Evolutionary conservation across 2,888 invertebrate genomes (phyloP).

Genomic region (Microdon myrmicae): DNA sequence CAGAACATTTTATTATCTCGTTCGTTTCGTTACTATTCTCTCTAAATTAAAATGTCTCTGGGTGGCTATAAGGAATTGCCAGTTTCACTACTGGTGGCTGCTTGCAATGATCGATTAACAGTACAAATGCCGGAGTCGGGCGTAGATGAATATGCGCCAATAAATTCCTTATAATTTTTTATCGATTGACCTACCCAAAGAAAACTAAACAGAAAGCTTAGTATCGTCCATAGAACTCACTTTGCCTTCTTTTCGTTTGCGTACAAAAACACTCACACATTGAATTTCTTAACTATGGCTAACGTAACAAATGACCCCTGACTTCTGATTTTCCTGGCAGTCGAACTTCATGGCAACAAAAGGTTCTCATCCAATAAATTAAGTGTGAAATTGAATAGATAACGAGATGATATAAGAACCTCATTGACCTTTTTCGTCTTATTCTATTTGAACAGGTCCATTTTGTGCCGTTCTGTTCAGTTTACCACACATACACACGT

Average conservation of each 20-base stretch:
- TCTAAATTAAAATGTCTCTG: slow-evolving; percentile 14
- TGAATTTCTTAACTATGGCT: slow-evolving; percentile 37
- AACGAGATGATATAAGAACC: slow-evolving; percentile 50
- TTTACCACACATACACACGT: background rate
- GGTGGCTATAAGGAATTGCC: background rate
- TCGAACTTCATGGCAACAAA: slow-evolving; percentile 41
- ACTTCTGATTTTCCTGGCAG: slow-evolving; percentile 40
- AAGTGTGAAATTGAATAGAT: slow-evolving; percentile 56
- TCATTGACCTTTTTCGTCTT: slow-evolving; percentile 48
- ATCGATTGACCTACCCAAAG: background rate
- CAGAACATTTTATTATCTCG: slow-evolving; percentile 11
- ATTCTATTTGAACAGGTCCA: slow-evolving; percentile 35
- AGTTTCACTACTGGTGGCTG: no score
- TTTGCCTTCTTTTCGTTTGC: no score
- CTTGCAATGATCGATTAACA: slow-evolving; percentile 20
- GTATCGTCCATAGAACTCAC: background rate
- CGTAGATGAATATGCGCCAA: slow-evolving; percentile 19
- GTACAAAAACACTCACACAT: slow-evolving; percentile 27
- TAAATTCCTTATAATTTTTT: slow-evolving; percentile 29
- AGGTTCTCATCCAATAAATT: slow-evolving; percentile 54
- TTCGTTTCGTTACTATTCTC: background rate
- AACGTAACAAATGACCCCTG: slow-evolving; percentile 27
- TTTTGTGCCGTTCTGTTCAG: background rate
- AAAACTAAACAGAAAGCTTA: background rate
- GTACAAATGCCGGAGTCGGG: slow-evolving; percentile 25